Conservation (phyloP, 2,797 vertebrate species). For the Arctocebus calabarensis region DNA sequence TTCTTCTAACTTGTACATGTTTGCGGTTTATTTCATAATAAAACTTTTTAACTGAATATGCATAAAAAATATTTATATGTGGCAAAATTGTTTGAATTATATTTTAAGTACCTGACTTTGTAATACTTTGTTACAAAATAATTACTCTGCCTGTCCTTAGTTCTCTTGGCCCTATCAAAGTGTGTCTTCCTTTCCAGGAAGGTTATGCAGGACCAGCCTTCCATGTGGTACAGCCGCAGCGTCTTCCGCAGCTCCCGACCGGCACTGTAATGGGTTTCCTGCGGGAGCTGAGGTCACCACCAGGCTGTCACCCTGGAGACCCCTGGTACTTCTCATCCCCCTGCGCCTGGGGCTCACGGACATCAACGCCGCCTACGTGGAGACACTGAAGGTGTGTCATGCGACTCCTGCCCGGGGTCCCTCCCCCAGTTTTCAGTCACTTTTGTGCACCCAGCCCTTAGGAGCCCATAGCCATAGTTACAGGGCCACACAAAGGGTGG, state of each 20-base stretch:
- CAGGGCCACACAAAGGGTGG: no score
- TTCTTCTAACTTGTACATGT: not conserved
- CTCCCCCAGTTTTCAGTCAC: not conserved
- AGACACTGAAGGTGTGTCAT: slow-evolving; percentile 95
- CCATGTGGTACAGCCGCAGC: slow-evolving; percentile 87
- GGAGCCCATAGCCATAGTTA: not conserved
- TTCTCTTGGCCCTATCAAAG: not conserved
- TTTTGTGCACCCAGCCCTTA: not conserved
- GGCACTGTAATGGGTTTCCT: slow-evolving; percentile 93
- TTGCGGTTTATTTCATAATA: not conserved
- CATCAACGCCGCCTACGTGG: slow-evolving; percentile 98
- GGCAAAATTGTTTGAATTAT: not conserved
- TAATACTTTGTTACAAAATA: fast-evolving
- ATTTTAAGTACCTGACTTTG: not conserved
- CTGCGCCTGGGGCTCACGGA: slow-evolving; percentile 97
- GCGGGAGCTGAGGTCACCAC: slow-evolving; percentile 88
- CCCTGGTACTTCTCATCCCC: slow-evolving; percentile 97
- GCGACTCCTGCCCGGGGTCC: not conserved
- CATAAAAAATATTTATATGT: fast-evolving
- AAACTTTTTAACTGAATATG: not conserved
- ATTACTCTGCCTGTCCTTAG: no score
- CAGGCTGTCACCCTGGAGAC: slow-evolving; percentile 92
- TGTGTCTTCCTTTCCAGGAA: slow-evolving; percentile 87
- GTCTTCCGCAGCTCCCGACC: slow-evolving; percentile 80
- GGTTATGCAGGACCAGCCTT: slow-evolving; percentile 92